A percentile compares a stretch with the other conserved stretches of the same genome.
These are phyloP conservation scores for Drosophila nr. perissopoda DNA, from an alignment of 2,888 invertebrate species.

Conservation along the genomic window DNA sequence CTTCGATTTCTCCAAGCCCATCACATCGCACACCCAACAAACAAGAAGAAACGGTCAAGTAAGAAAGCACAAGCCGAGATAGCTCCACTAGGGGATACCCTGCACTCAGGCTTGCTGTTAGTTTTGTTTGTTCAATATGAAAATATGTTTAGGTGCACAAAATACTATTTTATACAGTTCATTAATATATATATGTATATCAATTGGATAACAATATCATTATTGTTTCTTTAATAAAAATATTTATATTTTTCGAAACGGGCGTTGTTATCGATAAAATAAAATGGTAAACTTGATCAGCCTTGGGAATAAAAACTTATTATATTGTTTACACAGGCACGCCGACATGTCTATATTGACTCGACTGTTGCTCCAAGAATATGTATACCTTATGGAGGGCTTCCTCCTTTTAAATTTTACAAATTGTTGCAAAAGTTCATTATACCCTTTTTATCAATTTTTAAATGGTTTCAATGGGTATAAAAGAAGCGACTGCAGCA, in stretches of 20 bases:
- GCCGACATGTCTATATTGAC: not conserved
- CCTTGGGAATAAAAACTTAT: not conserved
- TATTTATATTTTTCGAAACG: not conserved
- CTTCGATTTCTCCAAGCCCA: conserved; percentile 72
- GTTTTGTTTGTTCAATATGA: not conserved
- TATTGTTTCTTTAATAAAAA: not conserved
- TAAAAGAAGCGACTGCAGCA: not conserved
- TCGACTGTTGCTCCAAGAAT: not conserved
- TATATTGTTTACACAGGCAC: not conserved
- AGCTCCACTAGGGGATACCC: not conserved
- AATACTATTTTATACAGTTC: not conserved
- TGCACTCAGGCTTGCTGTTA: not conserved
- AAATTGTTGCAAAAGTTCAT: not conserved
- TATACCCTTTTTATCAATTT: not conserved
- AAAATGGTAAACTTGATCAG: not conserved
- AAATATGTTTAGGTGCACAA: not conserved
- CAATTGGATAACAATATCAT: not conserved
- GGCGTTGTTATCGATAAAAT: not conserved
- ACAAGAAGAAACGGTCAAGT: conserved; percentile 3
- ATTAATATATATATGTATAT: not conserved
- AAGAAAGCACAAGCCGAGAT: not conserved
- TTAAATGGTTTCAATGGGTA: not conserved
- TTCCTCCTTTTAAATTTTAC: not conserved
- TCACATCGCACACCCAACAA: conserved; percentile 35
- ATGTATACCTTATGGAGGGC: not conserved